Evolutionary conservation across 2,113 vertebrate species (phyloP).

Genomic region (Macrotus californicus): DNA sequence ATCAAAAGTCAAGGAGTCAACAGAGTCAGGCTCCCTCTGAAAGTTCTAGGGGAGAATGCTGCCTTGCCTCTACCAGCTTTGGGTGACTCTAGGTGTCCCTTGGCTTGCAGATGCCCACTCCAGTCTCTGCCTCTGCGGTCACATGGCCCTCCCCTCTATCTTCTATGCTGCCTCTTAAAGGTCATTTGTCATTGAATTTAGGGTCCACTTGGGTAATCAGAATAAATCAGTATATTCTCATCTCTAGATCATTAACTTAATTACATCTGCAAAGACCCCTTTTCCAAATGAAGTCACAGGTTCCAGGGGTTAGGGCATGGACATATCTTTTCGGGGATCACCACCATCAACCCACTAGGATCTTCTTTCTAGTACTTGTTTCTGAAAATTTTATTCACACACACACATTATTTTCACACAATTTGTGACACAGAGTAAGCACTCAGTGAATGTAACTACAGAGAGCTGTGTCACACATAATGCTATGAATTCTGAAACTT

Average conservation of each 20-base stretch:
- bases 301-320: neutral
- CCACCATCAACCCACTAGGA: neutral
- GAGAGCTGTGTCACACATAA: neutral
- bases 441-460: neutral
- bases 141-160: neutral
- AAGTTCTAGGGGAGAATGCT: neutral
- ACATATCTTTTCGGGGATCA: neutral
- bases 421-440: neutral
- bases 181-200: neutral
- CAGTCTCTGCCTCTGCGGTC: neutral
- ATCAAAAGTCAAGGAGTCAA: neutral
- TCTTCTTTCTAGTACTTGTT: neutral
- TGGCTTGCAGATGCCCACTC: neutral
- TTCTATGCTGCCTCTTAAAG: neutral
- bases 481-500: neutral
- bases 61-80: neutral
- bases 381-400: neutral
- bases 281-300: neutral
- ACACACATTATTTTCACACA: neutral
- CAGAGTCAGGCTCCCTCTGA: neutral
- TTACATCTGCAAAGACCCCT: neutral
- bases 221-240: neutral
- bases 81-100: neutral
- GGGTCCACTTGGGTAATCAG: neutral
- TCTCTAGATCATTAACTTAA: neutral